These are phyloP conservation scores for Chironomus tentans DNA, from an alignment of 2,888 invertebrate genomes.

Conservation along the genomic window DNA sequence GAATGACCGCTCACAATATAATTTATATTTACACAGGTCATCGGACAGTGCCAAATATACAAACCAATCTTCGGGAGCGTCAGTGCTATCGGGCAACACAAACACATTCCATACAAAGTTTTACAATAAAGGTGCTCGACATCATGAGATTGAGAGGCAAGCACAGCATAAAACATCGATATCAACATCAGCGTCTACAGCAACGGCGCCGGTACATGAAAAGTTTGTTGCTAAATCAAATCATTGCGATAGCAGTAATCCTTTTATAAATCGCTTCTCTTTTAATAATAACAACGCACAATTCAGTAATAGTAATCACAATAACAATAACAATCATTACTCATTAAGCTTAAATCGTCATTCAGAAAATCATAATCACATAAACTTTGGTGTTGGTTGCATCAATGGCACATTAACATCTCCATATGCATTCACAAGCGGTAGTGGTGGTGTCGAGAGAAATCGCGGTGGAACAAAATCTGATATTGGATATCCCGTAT, in stretches of 20 bases:
- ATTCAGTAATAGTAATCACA: constrained; percentile 33
- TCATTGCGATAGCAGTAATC: constrained; percentile 37
- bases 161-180: not conserved
- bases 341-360: constrained; percentile 38
- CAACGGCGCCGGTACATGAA: constrained; percentile 33
- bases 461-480: constrained; percentile 39
- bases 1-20: not conserved
- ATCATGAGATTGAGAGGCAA: constrained; percentile 34
- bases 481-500: constrained; percentile 40
- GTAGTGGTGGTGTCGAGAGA: constrained; percentile 30
- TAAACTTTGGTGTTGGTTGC: constrained; percentile 27
- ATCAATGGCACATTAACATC: constrained; percentile 31
- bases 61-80: constrained; percentile 42
- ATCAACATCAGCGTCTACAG: constrained; percentile 30
- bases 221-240: constrained; percentile 32
- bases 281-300: constrained; percentile 42
- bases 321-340: constrained; percentile 39
- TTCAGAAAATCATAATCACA: constrained; percentile 27
- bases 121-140: constrained; percentile 25
- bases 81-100: constrained; percentile 38
- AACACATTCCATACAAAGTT: constrained; percentile 11
- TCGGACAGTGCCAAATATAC: constrained; percentile 53
- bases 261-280: constrained; percentile 33
- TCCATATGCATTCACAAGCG: constrained; percentile 28
- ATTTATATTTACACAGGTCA: constrained; percentile 40